phyloP scores from a whole-genome alignment of 64 coral and sea anemone species.

The Exaiptasia diaphana region DNA sequence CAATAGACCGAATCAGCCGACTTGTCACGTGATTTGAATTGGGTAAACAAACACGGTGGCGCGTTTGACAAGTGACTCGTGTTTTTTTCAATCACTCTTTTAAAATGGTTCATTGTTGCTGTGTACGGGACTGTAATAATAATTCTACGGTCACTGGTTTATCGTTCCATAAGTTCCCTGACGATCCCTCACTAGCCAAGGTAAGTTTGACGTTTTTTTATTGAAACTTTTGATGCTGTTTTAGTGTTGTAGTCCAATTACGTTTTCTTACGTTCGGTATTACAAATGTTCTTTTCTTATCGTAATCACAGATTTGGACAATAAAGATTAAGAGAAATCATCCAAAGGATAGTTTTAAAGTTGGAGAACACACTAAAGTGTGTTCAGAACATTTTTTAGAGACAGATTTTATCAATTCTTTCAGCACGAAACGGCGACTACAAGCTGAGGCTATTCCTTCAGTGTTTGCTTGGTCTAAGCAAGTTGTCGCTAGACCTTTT shows the following conservation, averaged over 20 bases:
- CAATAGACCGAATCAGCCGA: no score
- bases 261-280: background rate
- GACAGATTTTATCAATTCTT: slow-evolving; percentile 37
- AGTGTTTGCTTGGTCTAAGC: slow-evolving; percentile 32
- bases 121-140: slow-evolving; percentile 42
- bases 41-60: no score
- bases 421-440: slow-evolving; percentile 3
- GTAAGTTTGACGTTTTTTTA: background rate
- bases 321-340: slow-evolving; percentile 64
- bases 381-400: slow-evolving; percentile 47
- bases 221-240: background rate
- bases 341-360: slow-evolving; percentile 53
- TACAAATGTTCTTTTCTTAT: slow-evolving; percentile 7
- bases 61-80: background rate
- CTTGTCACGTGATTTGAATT: no score
- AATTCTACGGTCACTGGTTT: slow-evolving; percentile 10
- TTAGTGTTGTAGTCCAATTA: background rate
- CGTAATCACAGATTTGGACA: slow-evolving; percentile 38
- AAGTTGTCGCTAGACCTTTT: slow-evolving; percentile 19
- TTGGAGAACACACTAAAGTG: slow-evolving; percentile 51
- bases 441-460: slow-evolving; percentile 22
- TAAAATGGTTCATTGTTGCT: slow-evolving; percentile 57
- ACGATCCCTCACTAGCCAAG: slow-evolving; percentile 28
- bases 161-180: slow-evolving; percentile 42
- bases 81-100: no score